These are phyloP conservation scores for Osmoderma eremita DNA, from an alignment of 2,888 invertebrate species.

Conservation along the genomic window DNA sequence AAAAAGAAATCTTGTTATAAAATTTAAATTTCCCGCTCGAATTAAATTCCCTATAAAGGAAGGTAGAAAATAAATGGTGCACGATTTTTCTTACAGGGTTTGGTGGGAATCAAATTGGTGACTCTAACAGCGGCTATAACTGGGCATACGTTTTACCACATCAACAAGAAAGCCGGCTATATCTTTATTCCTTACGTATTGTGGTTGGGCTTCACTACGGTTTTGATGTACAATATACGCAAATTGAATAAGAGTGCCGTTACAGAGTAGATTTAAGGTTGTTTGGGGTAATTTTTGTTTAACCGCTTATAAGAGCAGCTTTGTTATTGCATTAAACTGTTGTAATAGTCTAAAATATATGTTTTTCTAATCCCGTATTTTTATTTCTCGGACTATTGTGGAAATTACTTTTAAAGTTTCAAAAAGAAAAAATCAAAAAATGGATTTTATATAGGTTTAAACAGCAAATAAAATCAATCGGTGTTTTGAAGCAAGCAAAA, in stretches of 20 bases:
- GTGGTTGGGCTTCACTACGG: constrained; percentile 77
- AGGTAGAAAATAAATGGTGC: too few species aligned
- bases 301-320: not conserved
- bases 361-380: constrained; percentile 6
- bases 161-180: constrained; percentile 74
- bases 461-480: too few species aligned
- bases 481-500: too few species aligned
- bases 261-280: constrained; percentile 1
- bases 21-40: not conserved
- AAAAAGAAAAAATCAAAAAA: too few species aligned
- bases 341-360: constrained; percentile 20
- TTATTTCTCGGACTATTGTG: not conserved
- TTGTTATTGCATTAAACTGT: constrained; percentile 14
- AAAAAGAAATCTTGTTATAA: too few species aligned
- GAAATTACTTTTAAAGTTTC: not conserved
- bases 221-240: constrained; percentile 75
- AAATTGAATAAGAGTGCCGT: constrained; percentile 67
- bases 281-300: not conserved
- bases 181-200: constrained; percentile 79
- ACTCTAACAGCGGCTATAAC: constrained; percentile 70
- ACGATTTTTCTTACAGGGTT: constrained; percentile 67
- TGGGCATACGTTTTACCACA: constrained; percentile 69
- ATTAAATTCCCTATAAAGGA: too few species aligned
- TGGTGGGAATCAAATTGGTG: constrained; percentile 70
- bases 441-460: too few species aligned